A percentile compares a stretch with the other conserved stretches of the same genome.
Conservation (phyloP, 2,888 invertebrate genomes). For the Morinoia aosen region DNA sequence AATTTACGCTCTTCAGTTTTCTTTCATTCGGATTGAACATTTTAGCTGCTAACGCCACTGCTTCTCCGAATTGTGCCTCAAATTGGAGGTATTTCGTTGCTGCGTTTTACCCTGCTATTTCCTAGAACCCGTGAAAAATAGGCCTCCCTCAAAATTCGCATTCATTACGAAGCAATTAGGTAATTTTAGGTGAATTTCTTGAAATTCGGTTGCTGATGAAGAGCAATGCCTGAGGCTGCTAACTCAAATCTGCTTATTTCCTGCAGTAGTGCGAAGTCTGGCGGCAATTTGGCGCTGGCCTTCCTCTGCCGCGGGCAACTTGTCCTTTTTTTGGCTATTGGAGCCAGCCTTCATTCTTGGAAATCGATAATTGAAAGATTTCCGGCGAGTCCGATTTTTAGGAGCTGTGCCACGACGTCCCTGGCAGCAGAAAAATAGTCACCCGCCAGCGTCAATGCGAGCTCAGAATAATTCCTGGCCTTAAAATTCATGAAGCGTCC, state of each 20-base stretch:
- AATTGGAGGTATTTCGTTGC: neutral
- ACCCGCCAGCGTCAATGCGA: constrained; percentile 16
- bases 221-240: neutral
- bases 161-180: neutral
- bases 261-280: constrained; percentile 41
- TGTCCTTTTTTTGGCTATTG: constrained; percentile 35
- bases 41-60: neutral
- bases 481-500: constrained; percentile 19
- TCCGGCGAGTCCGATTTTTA: constrained; percentile 52
- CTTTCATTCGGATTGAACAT: neutral
- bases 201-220: neutral
- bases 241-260: constrained; percentile 20
- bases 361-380: constrained; percentile 53
- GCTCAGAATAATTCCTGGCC: neutral
- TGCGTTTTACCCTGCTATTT: neutral
- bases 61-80: neutral
- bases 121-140: neutral
- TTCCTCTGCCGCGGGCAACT: constrained; percentile 37
- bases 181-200: neutral
- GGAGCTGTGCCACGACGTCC: neutral
- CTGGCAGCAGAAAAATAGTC: neutral
- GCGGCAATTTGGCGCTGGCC: constrained; percentile 44
- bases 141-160: neutral
- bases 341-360: constrained; percentile 43
- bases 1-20: neutral